phyloP scores from a whole-genome alignment of 2,113 vertebrate genomes.

The Balaenoptera acutorostrata region DNA sequence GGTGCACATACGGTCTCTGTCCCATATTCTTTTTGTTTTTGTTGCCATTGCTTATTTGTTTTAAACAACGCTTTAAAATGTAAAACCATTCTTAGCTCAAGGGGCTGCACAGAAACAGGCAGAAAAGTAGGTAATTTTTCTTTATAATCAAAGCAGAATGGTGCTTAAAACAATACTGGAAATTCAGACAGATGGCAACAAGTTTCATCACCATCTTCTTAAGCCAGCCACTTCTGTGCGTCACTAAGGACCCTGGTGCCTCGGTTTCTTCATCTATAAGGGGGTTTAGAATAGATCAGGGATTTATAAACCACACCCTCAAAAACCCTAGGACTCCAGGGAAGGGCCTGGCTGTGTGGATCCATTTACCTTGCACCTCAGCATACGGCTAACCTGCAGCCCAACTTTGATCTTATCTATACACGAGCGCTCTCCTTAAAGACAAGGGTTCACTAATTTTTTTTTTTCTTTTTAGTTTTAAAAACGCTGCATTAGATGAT shows the following conservation, averaged over 20 bases:
- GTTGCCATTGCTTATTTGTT: not conserved
- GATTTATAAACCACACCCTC: not conserved
- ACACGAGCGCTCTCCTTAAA: not conserved
- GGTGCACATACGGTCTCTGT: not conserved
- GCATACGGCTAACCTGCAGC: not conserved
- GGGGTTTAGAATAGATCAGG: not conserved
- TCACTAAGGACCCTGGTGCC: not conserved
- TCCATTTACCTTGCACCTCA: not conserved
- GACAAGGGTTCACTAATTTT: not conserved
- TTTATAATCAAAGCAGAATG: not conserved
- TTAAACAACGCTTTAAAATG: not conserved
- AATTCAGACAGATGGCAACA: not conserved
- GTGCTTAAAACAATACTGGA: not conserved
- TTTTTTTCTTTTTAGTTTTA: not conserved
- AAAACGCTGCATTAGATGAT: not conserved
- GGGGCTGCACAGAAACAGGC: not conserved
- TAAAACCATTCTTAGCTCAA: not conserved
- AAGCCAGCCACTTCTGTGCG: not conserved
- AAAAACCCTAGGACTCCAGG: not conserved
- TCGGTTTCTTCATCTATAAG: not conserved
- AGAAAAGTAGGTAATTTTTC: not conserved
- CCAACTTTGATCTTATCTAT: not conserved
- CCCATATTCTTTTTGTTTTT: not conserved
- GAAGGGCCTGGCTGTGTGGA: accelerated
- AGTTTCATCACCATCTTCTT: not conserved